Conservation (phyloP, 2,888 invertebrate genomes). For the Bedellia somnulentella region DNA sequence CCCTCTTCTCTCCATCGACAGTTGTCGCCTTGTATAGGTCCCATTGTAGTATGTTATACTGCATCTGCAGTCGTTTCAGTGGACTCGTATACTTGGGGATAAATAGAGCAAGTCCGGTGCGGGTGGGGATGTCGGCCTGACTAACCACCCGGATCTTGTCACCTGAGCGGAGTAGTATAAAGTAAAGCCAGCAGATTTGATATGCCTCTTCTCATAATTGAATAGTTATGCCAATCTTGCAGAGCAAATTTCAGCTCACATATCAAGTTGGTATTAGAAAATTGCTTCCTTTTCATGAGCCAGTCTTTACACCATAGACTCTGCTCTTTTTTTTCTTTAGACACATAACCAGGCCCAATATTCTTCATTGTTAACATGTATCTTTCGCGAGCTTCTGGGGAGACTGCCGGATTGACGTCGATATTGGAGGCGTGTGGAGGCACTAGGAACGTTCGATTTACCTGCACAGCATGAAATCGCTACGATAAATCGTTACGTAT, state of each 20-base stretch:
- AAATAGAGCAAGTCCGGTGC: too few species aligned
- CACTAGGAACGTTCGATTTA: constrained; percentile 11
- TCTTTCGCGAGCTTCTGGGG: constrained; percentile 9
- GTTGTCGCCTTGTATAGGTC: too few species aligned
- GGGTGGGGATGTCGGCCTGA: too few species aligned
- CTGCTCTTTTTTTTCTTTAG: neutral
- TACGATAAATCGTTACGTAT: constrained; percentile 9
- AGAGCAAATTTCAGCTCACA: constrained; percentile 1
- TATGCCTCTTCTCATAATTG: constrained; percentile 1
- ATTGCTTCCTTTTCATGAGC: constrained; percentile 1
- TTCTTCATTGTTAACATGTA: constrained; percentile 7
- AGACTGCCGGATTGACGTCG: constrained; percentile 9
- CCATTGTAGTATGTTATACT: too few species aligned
- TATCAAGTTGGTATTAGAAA: constrained; percentile 2
- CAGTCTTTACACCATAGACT: constrained; percentile 1
- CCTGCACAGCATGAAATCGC: constrained; percentile 9
- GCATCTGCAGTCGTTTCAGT: too few species aligned
- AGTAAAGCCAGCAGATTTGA: constrained; percentile 1
- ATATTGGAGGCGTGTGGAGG: constrained; percentile 10
- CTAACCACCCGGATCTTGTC: too few species aligned
- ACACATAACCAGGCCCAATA: too few species aligned
- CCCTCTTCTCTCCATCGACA: too few species aligned
- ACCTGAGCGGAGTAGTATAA: too few species aligned
- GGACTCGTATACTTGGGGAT: too few species aligned
- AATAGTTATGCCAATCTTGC: constrained; percentile 2